Evolutionary conservation across 2,888 invertebrate genomes (phyloP).

Genomic region (Temnothorax rugatulus): DNA sequence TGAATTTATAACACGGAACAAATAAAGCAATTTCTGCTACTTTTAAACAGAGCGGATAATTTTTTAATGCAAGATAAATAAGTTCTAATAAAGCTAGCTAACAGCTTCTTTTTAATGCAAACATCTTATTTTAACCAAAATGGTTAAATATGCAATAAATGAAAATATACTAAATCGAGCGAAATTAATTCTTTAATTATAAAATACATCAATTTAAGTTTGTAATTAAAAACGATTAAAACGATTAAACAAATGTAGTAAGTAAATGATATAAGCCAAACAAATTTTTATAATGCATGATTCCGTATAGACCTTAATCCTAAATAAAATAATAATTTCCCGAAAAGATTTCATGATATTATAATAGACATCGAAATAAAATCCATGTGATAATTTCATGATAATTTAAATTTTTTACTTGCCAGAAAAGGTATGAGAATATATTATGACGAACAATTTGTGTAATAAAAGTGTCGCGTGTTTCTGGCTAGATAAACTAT

Average conservation of each 20-base stretch:
- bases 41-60: neutral
- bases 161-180: neutral
- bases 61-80: slow-evolving; percentile 17
- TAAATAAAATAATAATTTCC: slow-evolving; percentile 11
- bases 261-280: neutral
- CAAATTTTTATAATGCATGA: neutral
- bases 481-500: neutral
- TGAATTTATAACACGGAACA: neutral
- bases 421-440: neutral
- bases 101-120: slow-evolving; percentile 14
- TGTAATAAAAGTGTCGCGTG: neutral
- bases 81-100: neutral
- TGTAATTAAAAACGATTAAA: neutral
- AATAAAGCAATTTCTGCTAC: slow-evolving; percentile 5
- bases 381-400: neutral
- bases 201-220: neutral
- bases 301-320: neutral
- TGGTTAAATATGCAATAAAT: neutral
- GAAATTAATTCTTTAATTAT: neutral
- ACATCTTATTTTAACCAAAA: neutral
- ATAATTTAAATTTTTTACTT: neutral
- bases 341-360: neutral
- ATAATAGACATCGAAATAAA: neutral
- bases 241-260: neutral
- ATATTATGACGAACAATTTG: neutral